Percentiles rank a stretch among this genome's conserved stretches.
Conservation (phyloP, 1,140 invertebrate genomes). For the Atopsyche davidsoni region DNA sequence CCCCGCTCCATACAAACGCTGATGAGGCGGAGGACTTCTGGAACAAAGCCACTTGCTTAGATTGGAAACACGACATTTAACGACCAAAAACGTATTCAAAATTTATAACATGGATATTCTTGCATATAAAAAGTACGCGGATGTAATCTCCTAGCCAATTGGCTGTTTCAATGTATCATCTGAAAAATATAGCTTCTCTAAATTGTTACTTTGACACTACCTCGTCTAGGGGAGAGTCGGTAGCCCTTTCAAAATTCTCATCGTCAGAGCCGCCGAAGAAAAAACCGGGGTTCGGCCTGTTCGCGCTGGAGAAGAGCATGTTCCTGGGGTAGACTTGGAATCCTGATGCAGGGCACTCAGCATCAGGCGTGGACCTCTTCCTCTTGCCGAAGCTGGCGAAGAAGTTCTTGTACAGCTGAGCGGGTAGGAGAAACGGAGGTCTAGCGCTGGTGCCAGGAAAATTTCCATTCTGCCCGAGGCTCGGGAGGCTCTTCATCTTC, state of each 20-base stretch:
- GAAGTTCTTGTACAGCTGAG: slow-evolving; percentile 71
- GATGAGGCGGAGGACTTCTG: slow-evolving; percentile 48
- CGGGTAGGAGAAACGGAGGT: slow-evolving; percentile 59
- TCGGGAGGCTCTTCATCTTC: slow-evolving; percentile 41
- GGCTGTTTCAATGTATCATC: too few relatives aligned
- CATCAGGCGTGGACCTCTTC: slow-evolving; percentile 37
- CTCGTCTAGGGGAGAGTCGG: slow-evolving; percentile 45
- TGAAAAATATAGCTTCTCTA: too few relatives aligned
- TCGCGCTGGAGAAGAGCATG: slow-evolving; percentile 40
- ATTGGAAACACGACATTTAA: too few relatives aligned
- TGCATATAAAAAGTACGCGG: too few relatives aligned
- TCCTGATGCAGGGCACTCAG: slow-evolving; percentile 35
- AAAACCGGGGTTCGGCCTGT: slow-evolving; percentile 34
- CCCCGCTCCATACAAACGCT: slow-evolving; percentile 47
- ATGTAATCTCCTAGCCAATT: too few relatives aligned
- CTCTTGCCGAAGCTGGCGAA: slow-evolving; percentile 56
- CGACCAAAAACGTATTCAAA: too few relatives aligned
- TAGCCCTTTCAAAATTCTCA: slow-evolving; percentile 40
- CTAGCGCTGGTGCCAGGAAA: slow-evolving; percentile 26
- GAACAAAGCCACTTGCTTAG: slow-evolving; percentile 35
- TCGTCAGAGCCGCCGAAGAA: slow-evolving; percentile 44
- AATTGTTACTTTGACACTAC: too few relatives aligned
- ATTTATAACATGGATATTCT: too few relatives aligned
- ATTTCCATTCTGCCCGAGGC: slow-evolving; percentile 35
- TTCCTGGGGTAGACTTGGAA: slow-evolving; percentile 46